These are phyloP conservation scores for Pituophis catenifer DNA, from an alignment of 2,113 vertebrate species.

Conservation along the genomic window DNA sequence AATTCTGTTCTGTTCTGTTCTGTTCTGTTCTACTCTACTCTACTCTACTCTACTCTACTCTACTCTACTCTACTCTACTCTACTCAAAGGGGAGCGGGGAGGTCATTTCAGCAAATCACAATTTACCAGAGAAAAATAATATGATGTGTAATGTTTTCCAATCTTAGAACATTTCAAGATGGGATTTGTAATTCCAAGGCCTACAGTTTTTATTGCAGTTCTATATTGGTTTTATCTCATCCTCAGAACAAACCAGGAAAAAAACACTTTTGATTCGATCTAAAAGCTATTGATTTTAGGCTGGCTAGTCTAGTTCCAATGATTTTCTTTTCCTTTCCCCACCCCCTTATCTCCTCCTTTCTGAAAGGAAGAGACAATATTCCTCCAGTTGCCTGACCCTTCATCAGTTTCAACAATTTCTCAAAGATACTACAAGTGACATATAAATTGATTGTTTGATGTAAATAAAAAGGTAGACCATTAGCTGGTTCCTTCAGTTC, in stretches of 20 bases:
- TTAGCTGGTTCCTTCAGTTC: background rate
- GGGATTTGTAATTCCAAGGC: background rate
- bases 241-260: background rate
- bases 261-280: background rate
- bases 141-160: background rate
- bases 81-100: too few relatives aligned
- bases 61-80: too few relatives aligned
- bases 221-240: background rate
- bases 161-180: background rate
- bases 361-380: background rate
- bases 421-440: background rate
- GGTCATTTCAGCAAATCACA: background rate
- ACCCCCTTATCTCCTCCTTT: background rate
- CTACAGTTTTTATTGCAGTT: background rate
- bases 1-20: too few relatives aligned
- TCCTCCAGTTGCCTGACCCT: background rate
- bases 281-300: background rate
- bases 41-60: too few relatives aligned
- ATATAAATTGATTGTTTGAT: background rate
- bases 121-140: background rate
- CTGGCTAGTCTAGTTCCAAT: background rate
- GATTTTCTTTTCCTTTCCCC: too few relatives aligned
- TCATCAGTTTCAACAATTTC: background rate
- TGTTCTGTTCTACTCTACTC: too few relatives aligned
- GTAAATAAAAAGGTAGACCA: background rate